Percentiles rank a stretch among this genome's conserved stretches.
Evolutionary conservation across 2,113 vertebrate species (phyloP).

Genomic region (Albula goreensis): DNA sequence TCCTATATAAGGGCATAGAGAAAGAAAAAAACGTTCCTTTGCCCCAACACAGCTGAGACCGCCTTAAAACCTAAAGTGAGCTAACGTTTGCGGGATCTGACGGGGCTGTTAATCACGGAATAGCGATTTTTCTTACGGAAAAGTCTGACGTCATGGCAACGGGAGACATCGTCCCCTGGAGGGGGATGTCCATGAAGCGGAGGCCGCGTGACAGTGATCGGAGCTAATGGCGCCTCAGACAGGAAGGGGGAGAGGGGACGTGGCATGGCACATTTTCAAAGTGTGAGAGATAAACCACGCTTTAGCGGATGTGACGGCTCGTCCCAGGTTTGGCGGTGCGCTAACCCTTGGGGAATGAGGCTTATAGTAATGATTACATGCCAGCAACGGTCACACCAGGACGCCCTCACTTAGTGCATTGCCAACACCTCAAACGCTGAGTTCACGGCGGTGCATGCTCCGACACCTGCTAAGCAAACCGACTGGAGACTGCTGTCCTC

Average conservation of each 20-base stretch:
- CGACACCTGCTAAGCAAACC: too few relatives aligned
- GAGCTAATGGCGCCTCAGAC: conserved; percentile 36
- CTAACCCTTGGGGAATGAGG: neutral
- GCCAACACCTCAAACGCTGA: neutral
- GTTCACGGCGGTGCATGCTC: neutral
- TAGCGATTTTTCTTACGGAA: neutral
- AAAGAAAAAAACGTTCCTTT: neutral
- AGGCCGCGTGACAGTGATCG: conserved; percentile 36
- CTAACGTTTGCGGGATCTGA: neutral
- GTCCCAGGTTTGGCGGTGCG: conserved; percentile 23
- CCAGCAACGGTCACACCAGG: neutral
- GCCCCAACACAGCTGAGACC: neutral
- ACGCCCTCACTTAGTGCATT: conserved; percentile 10
- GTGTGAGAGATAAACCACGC: conserved; percentile 6
- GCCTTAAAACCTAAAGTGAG: neutral
- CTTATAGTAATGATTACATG: conserved; percentile 20
- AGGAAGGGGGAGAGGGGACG: conserved; percentile 25
- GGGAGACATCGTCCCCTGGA: neutral
- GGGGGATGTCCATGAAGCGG: neutral
- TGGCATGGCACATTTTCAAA: conserved; percentile 8
- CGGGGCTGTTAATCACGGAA: neutral
- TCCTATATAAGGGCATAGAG: neutral
- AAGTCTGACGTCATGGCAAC: neutral
- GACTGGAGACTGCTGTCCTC: too few relatives aligned
- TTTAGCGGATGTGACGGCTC: conserved; percentile 28